Conservation (phyloP, 2,797 vertebrate species). For the Esox masquinongy region DNA sequence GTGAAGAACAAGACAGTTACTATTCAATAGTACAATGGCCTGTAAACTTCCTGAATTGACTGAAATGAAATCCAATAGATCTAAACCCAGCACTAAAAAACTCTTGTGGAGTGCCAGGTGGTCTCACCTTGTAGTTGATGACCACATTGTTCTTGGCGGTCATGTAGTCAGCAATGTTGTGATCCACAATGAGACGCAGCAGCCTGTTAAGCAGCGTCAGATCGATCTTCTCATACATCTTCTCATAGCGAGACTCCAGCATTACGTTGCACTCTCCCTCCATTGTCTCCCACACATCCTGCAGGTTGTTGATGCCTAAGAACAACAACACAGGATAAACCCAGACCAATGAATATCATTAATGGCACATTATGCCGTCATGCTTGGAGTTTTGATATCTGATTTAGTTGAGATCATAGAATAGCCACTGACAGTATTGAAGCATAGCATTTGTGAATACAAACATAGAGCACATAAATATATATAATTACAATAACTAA, state of each 20-base stretch:
- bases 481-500: neutral
- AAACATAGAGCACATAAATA: neutral
- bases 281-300: slow-evolving; percentile 97
- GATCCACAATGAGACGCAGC: slow-evolving; percentile 96
- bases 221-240: slow-evolving; percentile 99
- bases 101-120: neutral
- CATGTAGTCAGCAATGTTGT: slow-evolving; percentile 99
- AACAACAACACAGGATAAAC: neutral
- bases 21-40: neutral
- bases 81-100: neutral
- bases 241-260: slow-evolving; percentile 98
- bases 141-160: slow-evolving; percentile 99
- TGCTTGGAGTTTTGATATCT: no score
- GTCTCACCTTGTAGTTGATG: slow-evolving; percentile 95
- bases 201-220: slow-evolving; percentile 96
- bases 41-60: neutral
- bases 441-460: neutral
- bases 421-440: no score
- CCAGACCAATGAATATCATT: neutral
- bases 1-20: no score
- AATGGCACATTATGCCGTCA: neutral
- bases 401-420: no score
- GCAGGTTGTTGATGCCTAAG: slow-evolving; percentile 96
- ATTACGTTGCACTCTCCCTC: slow-evolving; percentile 99
- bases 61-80: neutral